Evolutionary conservation across 1,140 invertebrate genomes (phyloP).

Genomic region (Neodiprion pinetum): DNA sequence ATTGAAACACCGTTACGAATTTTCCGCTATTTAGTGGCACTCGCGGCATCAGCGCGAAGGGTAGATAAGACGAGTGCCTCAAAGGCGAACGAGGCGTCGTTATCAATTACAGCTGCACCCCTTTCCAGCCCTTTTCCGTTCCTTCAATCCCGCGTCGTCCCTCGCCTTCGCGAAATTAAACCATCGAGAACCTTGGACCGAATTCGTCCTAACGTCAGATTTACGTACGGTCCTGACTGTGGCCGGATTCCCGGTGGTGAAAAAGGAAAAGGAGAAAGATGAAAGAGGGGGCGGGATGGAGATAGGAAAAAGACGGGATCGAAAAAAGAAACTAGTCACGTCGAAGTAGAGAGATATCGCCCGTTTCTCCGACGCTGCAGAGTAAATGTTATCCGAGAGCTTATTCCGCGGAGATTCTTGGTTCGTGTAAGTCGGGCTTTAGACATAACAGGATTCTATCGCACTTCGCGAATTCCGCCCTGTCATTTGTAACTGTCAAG

Average conservation of each 20-base stretch:
- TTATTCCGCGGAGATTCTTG: conserved; percentile 13
- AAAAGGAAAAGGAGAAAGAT: conserved; percentile 10
- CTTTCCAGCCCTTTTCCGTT: neutral
- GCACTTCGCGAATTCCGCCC: conserved; percentile 63
- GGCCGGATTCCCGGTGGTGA: conserved; percentile 13
- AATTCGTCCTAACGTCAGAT: neutral
- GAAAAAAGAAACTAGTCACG: neutral
- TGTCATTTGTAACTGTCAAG: conserved; percentile 65
- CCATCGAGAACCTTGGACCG: neutral
- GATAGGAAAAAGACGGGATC: neutral
- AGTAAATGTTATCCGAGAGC: conserved; percentile 27
- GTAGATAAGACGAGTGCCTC: neutral
- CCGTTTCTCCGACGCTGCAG: conserved; percentile 35
- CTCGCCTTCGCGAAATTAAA: neutral
- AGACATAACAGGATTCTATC: conserved; percentile 58
- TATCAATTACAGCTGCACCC: neutral
- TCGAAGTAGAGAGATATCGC: conserved; percentile 20
- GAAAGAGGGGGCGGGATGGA: neutral
- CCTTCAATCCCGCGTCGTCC: neutral
- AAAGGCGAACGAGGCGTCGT: conserved; percentile 1
- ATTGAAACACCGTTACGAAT: conserved; percentile 2
- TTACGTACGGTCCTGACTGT: neutral
- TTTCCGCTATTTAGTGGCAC: conserved; percentile 4
- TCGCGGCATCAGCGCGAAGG: neutral
- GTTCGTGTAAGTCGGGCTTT: conserved; percentile 46